Evolutionary conservation across 2,113 vertebrate species (phyloP), one percentile per base, ranked within the genome.

Genomic region (Pao palembangensis): DNA sequence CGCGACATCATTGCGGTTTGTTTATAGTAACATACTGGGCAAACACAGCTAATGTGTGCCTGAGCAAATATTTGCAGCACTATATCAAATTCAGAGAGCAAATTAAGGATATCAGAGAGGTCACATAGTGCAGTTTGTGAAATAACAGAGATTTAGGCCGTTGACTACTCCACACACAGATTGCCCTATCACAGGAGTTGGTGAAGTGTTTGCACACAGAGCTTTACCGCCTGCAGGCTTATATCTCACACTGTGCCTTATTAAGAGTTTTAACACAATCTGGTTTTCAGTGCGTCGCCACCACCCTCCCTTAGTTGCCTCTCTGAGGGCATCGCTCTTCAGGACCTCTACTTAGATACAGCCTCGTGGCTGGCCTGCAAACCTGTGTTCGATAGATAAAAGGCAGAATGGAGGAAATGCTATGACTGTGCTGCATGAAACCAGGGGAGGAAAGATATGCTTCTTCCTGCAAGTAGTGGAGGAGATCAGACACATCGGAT

Each of bases 41-140:
- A 90, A 90, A 90, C 79, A 88, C 79, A 81, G 58, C 76, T 76
- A 83, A 87, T 73, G 71, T 85, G 76, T 87, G 79, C 80, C 55
- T 63, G 58, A 62, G 87, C 75, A 89, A 91, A 91, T 90, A 89
- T 91, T 90, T 89, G 88, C 79, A 44, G 77, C 67, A 53, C 85
- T 89, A 84, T 88, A 91, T 89, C 87, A 87, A 89, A 88, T 87
- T 85, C 84, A 51, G 71, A 80, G 71, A 60, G 81, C 84, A 82
- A 91, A 91, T 90, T 80, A 82, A 76, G 80, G 73, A 76, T 84
- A 89, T 89, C 88, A 80, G 56, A 84, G 80, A 73, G 85, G 88
- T 82, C 87, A 90, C 89, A 86, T 75, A 80, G 85, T 87, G 87
- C 87, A 65, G 54, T 73, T 64, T 83, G 77, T 84, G 76, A 87